phyloP scores from a whole-genome alignment of 2,888 invertebrate genomes.

The Caprella mutica region DNA sequence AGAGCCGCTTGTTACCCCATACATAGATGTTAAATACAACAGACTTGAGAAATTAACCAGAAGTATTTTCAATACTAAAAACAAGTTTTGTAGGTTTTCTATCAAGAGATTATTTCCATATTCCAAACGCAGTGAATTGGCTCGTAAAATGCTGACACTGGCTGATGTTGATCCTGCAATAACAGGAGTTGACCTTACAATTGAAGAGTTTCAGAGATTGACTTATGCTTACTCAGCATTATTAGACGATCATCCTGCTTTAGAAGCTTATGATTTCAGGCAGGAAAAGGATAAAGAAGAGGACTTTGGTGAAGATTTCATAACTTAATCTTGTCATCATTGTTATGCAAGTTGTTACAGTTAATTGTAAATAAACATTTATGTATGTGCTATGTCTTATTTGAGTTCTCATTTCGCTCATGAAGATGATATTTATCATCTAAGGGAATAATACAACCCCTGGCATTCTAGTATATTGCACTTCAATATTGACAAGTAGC shows the following conservation, averaged over 20 bases:
- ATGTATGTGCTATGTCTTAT: too few species aligned
- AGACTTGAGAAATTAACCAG: constrained; percentile 79
- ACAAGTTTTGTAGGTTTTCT: constrained; percentile 50
- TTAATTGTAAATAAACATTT: too few species aligned
- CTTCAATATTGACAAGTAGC: too few species aligned
- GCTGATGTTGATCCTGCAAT: constrained; percentile 59
- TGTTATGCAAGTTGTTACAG: too few species aligned
- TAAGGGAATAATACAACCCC: too few species aligned
- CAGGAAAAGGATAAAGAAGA: background rate
- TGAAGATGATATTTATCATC: too few species aligned
- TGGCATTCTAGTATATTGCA: too few species aligned
- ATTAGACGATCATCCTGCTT: constrained; percentile 42
- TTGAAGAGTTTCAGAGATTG: constrained; percentile 64
- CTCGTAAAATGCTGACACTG: constrained; percentile 53
- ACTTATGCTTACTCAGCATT: constrained; percentile 65
- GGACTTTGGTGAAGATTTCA: too few species aligned
- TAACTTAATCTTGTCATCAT: too few species aligned
- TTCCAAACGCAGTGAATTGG: constrained; percentile 53
- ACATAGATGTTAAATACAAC: constrained; percentile 62
- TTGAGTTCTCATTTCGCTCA: too few species aligned
- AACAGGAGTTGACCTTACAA: constrained; percentile 59
- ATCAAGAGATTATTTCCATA: constrained; percentile 54
- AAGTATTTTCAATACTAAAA: constrained; percentile 74
- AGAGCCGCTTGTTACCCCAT: constrained; percentile 62
- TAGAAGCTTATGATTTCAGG: constrained; percentile 44